Evolutionary conservation across 1,140 invertebrate genomes (phyloP).

Genomic region (Neoseiulus cucumeris): DNA sequence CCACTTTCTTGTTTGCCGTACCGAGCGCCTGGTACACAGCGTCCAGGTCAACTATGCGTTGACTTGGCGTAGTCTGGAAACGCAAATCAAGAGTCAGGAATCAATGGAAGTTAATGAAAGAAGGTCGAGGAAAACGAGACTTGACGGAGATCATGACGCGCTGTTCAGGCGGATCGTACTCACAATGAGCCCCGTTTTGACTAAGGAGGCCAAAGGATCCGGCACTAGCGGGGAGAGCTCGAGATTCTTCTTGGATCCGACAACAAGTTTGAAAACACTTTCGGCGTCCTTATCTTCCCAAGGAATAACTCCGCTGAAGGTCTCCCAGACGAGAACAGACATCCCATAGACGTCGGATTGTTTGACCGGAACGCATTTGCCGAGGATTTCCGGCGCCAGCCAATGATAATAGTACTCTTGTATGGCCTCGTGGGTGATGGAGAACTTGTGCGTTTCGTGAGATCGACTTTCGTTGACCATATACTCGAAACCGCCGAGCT

Average conservation of each 20-base stretch:
- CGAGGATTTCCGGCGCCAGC: neutral
- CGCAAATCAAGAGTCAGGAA: no score
- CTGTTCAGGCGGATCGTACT: no score
- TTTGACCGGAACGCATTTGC: neutral
- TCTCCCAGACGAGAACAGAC: neutral
- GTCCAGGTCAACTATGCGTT: no score
- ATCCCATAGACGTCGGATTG: neutral
- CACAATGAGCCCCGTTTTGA: no score
- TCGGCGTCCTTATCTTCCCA: neutral
- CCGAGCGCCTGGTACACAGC: no score
- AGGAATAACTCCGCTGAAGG: neutral
- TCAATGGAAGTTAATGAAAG: no score
- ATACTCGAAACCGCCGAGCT: neutral
- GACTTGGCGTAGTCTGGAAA: no score
- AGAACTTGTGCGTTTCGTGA: neutral
- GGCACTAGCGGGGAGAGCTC: no score
- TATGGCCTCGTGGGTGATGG: neutral
- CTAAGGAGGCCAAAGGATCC: no score
- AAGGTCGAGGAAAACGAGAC: no score
- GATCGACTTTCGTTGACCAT: neutral
- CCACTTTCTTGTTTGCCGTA: no score
- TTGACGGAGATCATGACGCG: no score
- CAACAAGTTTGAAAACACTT: neutral
- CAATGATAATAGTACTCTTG: slow-evolving; percentile 7
- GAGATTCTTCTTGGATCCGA: neutral